phyloP scores from a whole-genome alignment of 30 jellyfish, hydroid and myxozoan species.

The Hydractinia echinata region DNA sequence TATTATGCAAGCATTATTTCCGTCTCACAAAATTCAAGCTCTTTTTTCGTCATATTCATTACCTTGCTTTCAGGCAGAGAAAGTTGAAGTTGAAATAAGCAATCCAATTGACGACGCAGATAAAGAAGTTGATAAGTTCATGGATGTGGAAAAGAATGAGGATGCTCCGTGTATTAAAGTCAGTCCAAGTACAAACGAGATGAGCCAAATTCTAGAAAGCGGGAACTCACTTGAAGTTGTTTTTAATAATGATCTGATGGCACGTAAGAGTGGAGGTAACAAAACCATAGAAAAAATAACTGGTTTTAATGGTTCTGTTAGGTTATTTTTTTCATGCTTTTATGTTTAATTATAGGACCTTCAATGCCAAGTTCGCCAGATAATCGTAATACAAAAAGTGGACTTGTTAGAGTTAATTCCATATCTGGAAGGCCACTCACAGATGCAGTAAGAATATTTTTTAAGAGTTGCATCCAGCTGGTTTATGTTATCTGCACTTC shows the following conservation, averaged over 20 bases:
- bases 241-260: conserved; percentile 69
- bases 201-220: conserved; percentile 65
- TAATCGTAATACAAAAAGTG: conserved; percentile 1
- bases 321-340: not conserved
- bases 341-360: conserved; percentile 1
- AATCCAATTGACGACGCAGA: too few species aligned
- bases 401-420: conserved; percentile 41
- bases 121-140: too few species aligned
- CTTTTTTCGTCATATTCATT: too few species aligned
- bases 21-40: too few species aligned
- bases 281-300: not conserved
- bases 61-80: too few species aligned
- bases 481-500: not conserved
- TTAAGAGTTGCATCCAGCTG: not conserved
- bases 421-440: conserved; percentile 81
- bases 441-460: conserved; percentile 51
- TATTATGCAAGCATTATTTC: too few species aligned
- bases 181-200: conserved; percentile 68
- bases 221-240: conserved; percentile 89
- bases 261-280: conserved; percentile 55
- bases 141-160: conserved; percentile 2
- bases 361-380: conserved; percentile 11
- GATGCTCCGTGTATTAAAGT: conserved; percentile 58
- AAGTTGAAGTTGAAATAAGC: too few species aligned
- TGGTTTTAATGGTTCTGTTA: too few species aligned